Percentiles rank a stretch among this genome's conserved stretches.
These are phyloP conservation scores for Gallinago nigripennis DNA, from an alignment of 2,797 vertebrate genomes.

Conservation along the genomic window DNA sequence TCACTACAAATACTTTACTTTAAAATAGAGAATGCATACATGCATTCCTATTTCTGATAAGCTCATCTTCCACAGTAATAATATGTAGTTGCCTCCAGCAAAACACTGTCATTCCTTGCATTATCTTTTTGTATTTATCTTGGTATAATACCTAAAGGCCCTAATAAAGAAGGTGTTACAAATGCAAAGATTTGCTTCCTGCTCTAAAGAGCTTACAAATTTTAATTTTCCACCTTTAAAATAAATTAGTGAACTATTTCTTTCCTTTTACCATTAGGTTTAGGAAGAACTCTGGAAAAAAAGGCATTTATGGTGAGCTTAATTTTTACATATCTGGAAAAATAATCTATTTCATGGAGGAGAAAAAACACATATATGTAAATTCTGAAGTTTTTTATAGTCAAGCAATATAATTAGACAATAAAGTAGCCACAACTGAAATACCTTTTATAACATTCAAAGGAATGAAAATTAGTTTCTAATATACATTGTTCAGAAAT, in stretches of 20 bases:
- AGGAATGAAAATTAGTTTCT: background rate
- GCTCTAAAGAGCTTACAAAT: background rate
- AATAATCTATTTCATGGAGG: background rate
- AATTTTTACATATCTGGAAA: background rate
- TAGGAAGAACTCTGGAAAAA: background rate
- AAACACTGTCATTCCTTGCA: background rate
- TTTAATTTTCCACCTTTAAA: conserved; percentile 8
- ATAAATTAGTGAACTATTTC: background rate
- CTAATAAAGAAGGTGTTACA: conserved; percentile 17
- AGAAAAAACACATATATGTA: background rate
- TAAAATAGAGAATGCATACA: background rate
- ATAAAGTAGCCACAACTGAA: background rate
- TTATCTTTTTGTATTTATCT: conserved; percentile 34
- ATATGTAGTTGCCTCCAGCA: background rate
- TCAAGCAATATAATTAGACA: background rate
- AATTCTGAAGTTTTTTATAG: background rate
- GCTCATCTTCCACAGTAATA: background rate
- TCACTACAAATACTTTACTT: background rate
- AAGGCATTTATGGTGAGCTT: background rate
- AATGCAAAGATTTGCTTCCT: background rate
- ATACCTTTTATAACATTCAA: background rate
- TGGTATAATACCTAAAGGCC: background rate
- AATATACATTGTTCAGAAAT: background rate
- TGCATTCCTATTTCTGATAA: background rate
- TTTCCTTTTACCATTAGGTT: background rate